Evolutionary conservation across 2,888 invertebrate species (phyloP), one percentile per base, ranked within the genome.

Genomic region (Pandemis heparana): DNA sequence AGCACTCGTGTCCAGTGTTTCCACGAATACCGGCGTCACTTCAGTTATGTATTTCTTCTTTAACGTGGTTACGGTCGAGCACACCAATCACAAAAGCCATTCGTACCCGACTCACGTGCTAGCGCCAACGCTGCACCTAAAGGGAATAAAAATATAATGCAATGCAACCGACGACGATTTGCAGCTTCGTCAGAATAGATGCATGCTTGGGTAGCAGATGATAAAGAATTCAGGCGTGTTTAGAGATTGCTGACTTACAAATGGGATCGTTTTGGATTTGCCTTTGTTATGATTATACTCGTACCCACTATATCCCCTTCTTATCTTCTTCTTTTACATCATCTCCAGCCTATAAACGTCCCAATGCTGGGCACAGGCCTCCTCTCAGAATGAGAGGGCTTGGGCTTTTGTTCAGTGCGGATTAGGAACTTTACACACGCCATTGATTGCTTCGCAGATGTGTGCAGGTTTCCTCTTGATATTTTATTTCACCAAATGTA

Each of bases 131-230:
- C 41, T 41, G 41, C 60, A 66, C 66, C 68, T 56, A 62, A 72
- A 48, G 67, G 65, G 68, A 63, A 72, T 72, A 67, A 72, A 72
- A 72, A 68, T 72, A 63, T 72, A 72, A 72, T 68, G 68, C 72
- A 18, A 68, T 68, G 68, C 68, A 68, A 68, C 64, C 72, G 56
- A 72, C 41, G 46, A 46, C 68, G 72, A 72, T 72, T 72, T 72
- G 72, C 68, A 68, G 62, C 66, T n/a, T 10, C 62, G 66, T 61
- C 61, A 61, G 53, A 46, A 65, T 46, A 32, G 59, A 71, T 48
- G 63, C 56, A 60, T 60, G 66, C 66, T 43, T 61, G 61, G 41
- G 53, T 67, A 67, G 53, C 56, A 39, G 18, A 16, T 65, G 63
- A 59, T 56, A 69, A 69, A 68, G 18, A 18, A 67, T 62, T 63